Evolutionary conservation across 2,888 invertebrate genomes (phyloP).

Genomic region (Hemicrepidius hirtus): DNA sequence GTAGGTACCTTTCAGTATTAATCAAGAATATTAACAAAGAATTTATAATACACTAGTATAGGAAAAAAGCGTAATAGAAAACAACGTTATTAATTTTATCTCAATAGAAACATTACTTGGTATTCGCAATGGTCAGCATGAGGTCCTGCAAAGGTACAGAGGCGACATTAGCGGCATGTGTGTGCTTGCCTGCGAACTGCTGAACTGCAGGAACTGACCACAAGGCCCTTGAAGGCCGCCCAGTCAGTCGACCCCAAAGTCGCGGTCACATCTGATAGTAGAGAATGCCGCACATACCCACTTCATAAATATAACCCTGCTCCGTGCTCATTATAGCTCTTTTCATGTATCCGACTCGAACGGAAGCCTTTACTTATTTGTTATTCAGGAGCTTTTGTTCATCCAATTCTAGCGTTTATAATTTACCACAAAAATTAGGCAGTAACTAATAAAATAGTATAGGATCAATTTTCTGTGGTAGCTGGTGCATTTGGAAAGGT

Average conservation of each 20-base stretch:
- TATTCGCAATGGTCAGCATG: conserved; percentile 30
- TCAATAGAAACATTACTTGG: conserved; percentile 33
- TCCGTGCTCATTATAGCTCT: conserved; percentile 61
- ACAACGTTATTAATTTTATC: conserved; percentile 28
- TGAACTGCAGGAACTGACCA: conserved; percentile 52
- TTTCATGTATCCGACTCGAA: conserved; percentile 59
- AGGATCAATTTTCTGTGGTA: too few relatives aligned
- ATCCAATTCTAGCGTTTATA: conserved; percentile 26
- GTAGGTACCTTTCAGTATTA: conserved; percentile 10
- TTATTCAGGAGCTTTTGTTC: conserved; percentile 41
- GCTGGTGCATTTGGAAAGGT: too few relatives aligned
- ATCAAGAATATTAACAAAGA: conserved; percentile 31
- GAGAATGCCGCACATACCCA: conserved; percentile 62
- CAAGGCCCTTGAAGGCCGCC: conserved; percentile 62
- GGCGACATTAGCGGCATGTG: conserved; percentile 39
- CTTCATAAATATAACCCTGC: conserved; percentile 63
- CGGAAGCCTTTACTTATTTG: conserved; percentile 49
- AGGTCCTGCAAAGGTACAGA: conserved; percentile 8
- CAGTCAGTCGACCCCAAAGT: conserved; percentile 59
- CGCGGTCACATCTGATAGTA: conserved; percentile 62
- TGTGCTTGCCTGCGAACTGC: conserved; percentile 35
- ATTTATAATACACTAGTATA: background rate
- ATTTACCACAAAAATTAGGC: conserved; percentile 5
- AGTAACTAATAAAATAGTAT: conserved; percentile 19
- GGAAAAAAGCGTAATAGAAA: conserved; percentile 27